These are phyloP conservation scores for Neodiprion lecontei DNA, from an alignment of 1,140 invertebrate species.

Conservation along the genomic window DNA sequence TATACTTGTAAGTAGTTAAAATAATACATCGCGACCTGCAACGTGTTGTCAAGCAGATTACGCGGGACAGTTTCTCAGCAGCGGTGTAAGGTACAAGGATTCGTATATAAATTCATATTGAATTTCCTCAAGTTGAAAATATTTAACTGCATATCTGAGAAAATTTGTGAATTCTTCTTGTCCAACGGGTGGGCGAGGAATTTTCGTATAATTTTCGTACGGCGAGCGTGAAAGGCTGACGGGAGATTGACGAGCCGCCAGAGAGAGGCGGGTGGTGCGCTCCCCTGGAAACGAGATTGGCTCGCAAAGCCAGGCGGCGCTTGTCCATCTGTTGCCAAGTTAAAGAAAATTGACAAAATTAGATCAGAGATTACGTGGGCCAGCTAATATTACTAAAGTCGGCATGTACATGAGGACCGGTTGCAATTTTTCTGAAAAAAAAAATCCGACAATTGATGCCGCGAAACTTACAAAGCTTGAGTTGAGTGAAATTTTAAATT, in stretches of 20 bases:
- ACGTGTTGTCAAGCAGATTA: too few species aligned
- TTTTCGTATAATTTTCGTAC: not conserved
- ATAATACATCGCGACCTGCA: too few species aligned
- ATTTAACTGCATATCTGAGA: not conserved
- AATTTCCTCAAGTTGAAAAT: not conserved
- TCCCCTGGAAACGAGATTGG: not conserved
- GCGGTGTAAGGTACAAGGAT: too few species aligned
- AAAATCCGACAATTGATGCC: too few species aligned
- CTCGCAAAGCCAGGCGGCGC: not conserved
- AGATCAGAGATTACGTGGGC: not conserved
- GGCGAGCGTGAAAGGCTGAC: not conserved
- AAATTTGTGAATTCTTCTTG: not conserved
- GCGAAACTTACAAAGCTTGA: too few species aligned
- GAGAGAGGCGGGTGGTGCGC: not conserved
- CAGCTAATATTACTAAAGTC: not conserved
- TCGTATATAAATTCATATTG: not conserved
- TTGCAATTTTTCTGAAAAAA: too few species aligned
- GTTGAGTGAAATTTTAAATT: too few species aligned
- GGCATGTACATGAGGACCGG: too few species aligned
- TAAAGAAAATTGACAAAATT: conserved; percentile 1
- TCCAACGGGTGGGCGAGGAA: not conserved
- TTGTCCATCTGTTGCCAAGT: not conserved
- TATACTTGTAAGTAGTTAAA: too few species aligned
- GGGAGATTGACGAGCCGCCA: not conserved
- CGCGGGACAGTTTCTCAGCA: too few species aligned